Base-by-base conservation (phyloP, 2,888 invertebrate species). In the Pseudococcus jackbeardsleyi region DNA sequence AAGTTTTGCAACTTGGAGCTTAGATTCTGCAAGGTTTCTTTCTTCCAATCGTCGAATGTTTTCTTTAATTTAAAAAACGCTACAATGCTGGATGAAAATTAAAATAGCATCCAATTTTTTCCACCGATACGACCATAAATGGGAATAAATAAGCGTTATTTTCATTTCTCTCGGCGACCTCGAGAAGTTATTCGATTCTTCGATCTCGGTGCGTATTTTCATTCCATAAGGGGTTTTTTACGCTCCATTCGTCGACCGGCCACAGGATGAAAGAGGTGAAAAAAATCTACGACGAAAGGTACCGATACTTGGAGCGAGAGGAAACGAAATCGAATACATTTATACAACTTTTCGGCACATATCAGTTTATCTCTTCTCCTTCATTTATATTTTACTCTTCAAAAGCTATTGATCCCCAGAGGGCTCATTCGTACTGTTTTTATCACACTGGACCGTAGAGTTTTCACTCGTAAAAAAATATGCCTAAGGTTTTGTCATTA, bases 21-120 rank as follows among this genome's bases (percentile, higher is more conserved):
- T 3, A 33, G 19, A 59, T 59, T 19, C 59, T 4, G 9, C 59
- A 19, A 19, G 59, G 33, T 33, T 72, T 72, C 68, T 72, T 72
- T 33, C 26, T 50, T 50, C 50, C 5, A 50, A 15, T 50, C 50
- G 26, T 50, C 15, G 50, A 5, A 50, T 50, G 68, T 72, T 72
- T 72, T 72, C 26, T 72, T 72, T 72, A 72, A 72, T 72, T 72
- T 72, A 72, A 72, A 72, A 12, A 50, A 50, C 50, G 68, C 26
- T 72, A 72, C 68, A 72, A 72, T 33, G 15, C 33, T 9, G 6
- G 33, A 72, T 33, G 68, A 33, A 72, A 72, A 72, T 72, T 72
- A 72, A 33, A 72, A 64, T 7, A 26, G 2, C 11, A 6, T 33
- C 26, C 26, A 33, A 72, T n/a, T 26, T 72, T 33, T 33, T 33